Evolutionary conservation across 2,113 vertebrate genomes (phyloP), one percentile per base, ranked within the genome.

Genomic region (Mormyrus iriodes): DNA sequence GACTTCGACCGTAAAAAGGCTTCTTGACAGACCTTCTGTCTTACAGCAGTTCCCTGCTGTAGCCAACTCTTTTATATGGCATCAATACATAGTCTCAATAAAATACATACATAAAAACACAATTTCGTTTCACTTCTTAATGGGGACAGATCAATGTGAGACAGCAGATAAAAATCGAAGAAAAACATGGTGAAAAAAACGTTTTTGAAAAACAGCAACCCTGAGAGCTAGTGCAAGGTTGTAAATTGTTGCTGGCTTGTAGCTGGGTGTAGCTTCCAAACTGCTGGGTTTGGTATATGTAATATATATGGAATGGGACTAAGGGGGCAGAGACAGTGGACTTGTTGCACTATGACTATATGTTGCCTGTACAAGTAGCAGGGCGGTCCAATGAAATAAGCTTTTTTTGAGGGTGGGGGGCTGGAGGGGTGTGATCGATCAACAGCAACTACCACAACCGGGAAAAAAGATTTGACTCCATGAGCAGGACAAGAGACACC

Each of bases 401-500:
- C 86, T 90, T 93, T 90, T 69, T 69, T 27, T 27, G 91, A 8
- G 76, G 91, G 89, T 88, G 92, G 92, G 90, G 88, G 85, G 84
- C 86, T 89, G 88, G 91, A 73, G 92, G 92, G 92, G 87, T 91
- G 90, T 76, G 9, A 35, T 86, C 27, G 35, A 52, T 89, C 89
- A 90, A 93, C 61, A 90, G 91, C 91, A 92, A 90, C 93, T 91
- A 86, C 91, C 88, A 94, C 9, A 35, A 15, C 65, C 35, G 31
- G 31, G 35, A 27, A 73, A 73, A 35, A 73, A 92, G 88, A 91
- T 93, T 95, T 94, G 92, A 92, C 94, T 96, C 95, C 95, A 95
- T 97, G 96, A 91, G 92, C 97, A 96, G 97, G 96, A 95, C 96
- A 95, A 93, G 96, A 93, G 95, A 95, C 95, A 94, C 95, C 94